These are phyloP conservation scores for Tuta absoluta DNA, from an alignment of 2,888 invertebrate genomes.

Conservation along the genomic window DNA sequence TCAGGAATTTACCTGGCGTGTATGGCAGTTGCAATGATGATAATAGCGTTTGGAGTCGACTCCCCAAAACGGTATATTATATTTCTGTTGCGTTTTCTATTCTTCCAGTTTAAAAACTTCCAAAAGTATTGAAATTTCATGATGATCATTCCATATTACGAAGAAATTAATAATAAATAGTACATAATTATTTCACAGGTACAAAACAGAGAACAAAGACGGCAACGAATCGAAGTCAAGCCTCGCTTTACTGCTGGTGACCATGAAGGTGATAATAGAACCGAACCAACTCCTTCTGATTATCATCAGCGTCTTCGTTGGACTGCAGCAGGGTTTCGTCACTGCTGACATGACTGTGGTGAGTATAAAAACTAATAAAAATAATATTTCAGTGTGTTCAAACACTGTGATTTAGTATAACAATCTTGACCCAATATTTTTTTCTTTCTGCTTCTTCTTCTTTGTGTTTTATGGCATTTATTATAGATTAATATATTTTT, in stretches of 20 bases:
- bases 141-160: too few relatives aligned
- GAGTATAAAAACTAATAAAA: slow-evolving; percentile 11
- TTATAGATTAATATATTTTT: not conserved
- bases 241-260: slow-evolving; percentile 72
- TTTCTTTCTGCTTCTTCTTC: too few relatives aligned
- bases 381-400: not conserved
- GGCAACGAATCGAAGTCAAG: slow-evolving; percentile 56
- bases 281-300: slow-evolving; percentile 83
- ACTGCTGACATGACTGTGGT: slow-evolving; percentile 81
- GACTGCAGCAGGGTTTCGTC: slow-evolving; percentile 85
- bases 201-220: slow-evolving; percentile 66
- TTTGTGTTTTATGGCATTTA: too few relatives aligned
- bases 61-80: slow-evolving; percentile 75
- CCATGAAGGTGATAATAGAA: slow-evolving; percentile 80
- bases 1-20: slow-evolving; percentile 82
- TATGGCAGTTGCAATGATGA: slow-evolving; percentile 80
- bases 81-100: not conserved
- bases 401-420: too few relatives aligned
- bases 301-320: slow-evolving; percentile 84
- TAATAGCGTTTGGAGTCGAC: slow-evolving; percentile 83
- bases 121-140: too few relatives aligned
- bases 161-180: too few relatives aligned
- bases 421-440: too few relatives aligned
- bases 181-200: slow-evolving; percentile 1
- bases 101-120: too few relatives aligned